Percentiles rank a stretch among this genome's conserved stretches.
phyloP scores from a whole-genome alignment of 2,888 invertebrate genomes.

The Heliconius erato region DNA sequence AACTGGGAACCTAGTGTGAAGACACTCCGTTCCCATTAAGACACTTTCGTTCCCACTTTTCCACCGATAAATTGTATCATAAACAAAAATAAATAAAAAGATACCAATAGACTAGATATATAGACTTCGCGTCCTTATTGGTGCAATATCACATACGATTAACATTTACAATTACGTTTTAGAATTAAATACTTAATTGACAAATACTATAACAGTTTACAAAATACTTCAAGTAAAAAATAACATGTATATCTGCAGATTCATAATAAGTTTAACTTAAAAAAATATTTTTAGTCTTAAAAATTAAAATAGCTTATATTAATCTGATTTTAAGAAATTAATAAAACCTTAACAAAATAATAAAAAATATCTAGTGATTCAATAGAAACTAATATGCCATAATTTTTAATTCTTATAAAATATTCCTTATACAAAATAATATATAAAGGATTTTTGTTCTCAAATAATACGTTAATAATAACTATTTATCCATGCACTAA shows the following conservation, averaged over 20 bases:
- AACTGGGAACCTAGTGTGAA: too few relatives aligned
- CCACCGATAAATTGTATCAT: neutral
- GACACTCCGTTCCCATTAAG: too few relatives aligned
- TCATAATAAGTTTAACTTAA: neutral
- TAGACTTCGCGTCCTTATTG: conserved; percentile 4
- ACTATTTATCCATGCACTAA: neutral
- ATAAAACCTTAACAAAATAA: neutral
- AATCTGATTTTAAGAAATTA: neutral
- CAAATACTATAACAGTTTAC: neutral
- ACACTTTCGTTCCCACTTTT: too few relatives aligned
- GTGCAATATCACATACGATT: conserved; percentile 21
- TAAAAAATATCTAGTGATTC: too few relatives aligned
- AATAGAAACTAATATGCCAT: neutral
- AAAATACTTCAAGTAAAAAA: too few relatives aligned
- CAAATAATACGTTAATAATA: neutral
- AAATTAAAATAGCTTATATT: too few relatives aligned
- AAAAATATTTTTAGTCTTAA: too few relatives aligned
- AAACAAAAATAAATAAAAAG: neutral
- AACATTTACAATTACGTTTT: neutral
- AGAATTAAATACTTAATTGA: conserved; percentile 18
- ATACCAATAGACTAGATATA: conserved; percentile 22
- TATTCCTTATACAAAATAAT: neutral
- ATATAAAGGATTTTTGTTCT: neutral
- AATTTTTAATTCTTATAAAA: neutral
- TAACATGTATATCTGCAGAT: neutral